phyloP scores from a whole-genome alignment of 1,140 invertebrate genomes.

The Colletes latitarsis region DNA sequence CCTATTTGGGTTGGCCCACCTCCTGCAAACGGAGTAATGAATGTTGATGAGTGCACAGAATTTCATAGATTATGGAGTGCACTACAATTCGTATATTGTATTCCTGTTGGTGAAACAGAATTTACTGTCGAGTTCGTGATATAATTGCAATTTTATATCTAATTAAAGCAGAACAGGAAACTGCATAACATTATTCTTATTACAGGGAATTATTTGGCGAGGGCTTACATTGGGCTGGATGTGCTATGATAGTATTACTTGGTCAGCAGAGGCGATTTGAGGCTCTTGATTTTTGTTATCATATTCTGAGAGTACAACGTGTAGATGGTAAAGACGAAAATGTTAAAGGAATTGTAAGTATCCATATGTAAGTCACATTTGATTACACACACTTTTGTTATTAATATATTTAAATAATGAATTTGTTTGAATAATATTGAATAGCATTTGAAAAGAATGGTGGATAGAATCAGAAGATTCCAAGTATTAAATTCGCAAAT shows the following conservation, averaged over 20 bases:
- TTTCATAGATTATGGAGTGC: conserved; percentile 99
- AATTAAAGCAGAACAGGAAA: not conserved
- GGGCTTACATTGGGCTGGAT: conserved; percentile 99
- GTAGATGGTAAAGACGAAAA: conserved; percentile 98
- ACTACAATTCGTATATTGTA: conserved; percentile 98
- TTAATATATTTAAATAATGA: conserved; percentile 12
- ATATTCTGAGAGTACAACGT: conserved; percentile 97
- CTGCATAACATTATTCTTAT: not conserved
- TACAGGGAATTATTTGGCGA: conserved; percentile 98
- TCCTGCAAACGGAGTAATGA: conserved; percentile 95
- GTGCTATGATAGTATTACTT: conserved; percentile 98
- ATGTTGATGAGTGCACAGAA: conserved; percentile 98
- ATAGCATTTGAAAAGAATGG: conserved; percentile 97
- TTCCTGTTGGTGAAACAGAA: conserved; percentile 97
- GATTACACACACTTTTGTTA: not conserved
- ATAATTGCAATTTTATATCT: conserved; percentile 35
- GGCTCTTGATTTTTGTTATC: conserved; percentile 99
- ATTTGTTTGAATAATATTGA: conserved; percentile 71
- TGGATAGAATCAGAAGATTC: conserved; percentile 97
- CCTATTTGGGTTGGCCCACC: conserved; percentile 95
- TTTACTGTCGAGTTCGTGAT: conserved; percentile 96
- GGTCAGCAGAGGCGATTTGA: conserved; percentile 98
- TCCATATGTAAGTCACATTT: conserved; percentile 16
- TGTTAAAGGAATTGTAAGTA: conserved; percentile 97
- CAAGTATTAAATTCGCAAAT: conserved; percentile 99